Conservation (phyloP, 2,888 invertebrate species). For the Poecilobothrus nobilitatus region DNA sequence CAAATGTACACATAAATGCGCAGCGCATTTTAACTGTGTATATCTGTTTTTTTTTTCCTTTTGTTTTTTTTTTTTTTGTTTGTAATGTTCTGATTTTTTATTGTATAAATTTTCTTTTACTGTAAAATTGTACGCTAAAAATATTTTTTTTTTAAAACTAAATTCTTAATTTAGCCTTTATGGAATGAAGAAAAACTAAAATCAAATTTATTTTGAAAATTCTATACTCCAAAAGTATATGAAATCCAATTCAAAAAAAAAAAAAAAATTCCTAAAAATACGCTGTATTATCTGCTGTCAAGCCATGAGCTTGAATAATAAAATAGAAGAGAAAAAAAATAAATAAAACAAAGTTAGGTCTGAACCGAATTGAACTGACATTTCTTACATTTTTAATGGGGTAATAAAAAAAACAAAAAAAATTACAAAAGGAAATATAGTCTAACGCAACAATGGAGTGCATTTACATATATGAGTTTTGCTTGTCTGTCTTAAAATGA, state of each 20-base stretch:
- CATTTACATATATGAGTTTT: no score
- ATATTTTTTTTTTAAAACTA: conserved; percentile 12
- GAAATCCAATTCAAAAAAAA: not conserved
- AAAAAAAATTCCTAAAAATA: not conserved
- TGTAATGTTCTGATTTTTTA: no score
- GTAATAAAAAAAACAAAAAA: not conserved
- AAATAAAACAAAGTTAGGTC: not conserved
- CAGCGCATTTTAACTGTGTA: conserved; percentile 15
- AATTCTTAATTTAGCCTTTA: conserved; percentile 17
- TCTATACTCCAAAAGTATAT: no score
- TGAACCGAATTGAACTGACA: not conserved
- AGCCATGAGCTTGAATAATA: not conserved
- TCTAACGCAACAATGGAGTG: no score
- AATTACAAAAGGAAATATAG: no score
- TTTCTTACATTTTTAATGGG: not conserved
- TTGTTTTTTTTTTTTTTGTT: conserved; percentile 12
- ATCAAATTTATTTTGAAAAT: no score
- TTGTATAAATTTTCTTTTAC: conserved; percentile 9
- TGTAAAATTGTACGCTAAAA: conserved; percentile 7
- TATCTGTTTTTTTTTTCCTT: conserved; percentile 12
- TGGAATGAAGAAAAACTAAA: not conserved
- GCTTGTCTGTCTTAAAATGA: no score
- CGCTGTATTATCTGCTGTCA: not conserved
- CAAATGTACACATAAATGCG: conserved; percentile 6
- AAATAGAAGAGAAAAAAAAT: not conserved